Evolutionary conservation across 2,113 vertebrate species (phyloP).

Genomic region (Epinephelus fuscoguttatus): DNA sequence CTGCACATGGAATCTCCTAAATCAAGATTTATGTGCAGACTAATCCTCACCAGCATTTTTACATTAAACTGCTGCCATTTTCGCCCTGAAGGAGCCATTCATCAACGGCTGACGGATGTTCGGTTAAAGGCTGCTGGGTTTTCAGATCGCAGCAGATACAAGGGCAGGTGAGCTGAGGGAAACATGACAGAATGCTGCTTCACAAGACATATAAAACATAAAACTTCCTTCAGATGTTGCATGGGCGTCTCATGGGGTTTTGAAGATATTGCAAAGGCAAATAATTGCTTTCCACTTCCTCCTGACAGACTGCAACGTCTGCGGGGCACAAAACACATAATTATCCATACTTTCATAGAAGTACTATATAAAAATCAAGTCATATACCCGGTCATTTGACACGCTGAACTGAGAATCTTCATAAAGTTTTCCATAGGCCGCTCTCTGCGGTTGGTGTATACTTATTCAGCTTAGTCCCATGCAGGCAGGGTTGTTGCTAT

Average conservation of each 20-base stretch:
- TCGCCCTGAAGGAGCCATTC: constrained; percentile 37
- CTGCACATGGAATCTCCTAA: constrained; percentile 36
- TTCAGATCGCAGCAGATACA: not conserved
- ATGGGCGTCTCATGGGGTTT: constrained; percentile 1
- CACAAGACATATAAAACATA: constrained; percentile 15
- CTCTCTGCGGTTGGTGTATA: constrained; percentile 48
- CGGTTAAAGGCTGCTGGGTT: constrained; percentile 1
- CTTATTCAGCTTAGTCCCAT: constrained; percentile 28
- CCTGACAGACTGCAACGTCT: constrained; percentile 62
- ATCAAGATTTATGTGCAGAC: constrained; percentile 58
- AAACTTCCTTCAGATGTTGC: constrained; percentile 34
- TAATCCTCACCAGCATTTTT: constrained; percentile 50
- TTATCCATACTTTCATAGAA: constrained; percentile 63
- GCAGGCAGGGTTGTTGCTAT: constrained; percentile 65
- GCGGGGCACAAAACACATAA: constrained; percentile 60
- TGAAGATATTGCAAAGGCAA: constrained; percentile 57
- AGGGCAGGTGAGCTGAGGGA: constrained; percentile 30
- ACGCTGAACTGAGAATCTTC: constrained; percentile 67
- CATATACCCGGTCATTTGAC: constrained; percentile 68
- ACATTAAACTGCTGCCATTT: constrained; percentile 51
- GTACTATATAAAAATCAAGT: constrained; percentile 68
- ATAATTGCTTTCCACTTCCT: constrained; percentile 65
- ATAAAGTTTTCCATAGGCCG: constrained; percentile 54
- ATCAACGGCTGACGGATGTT: constrained; percentile 42
- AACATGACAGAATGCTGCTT: constrained; percentile 22